Evolutionary conservation across 2,797 vertebrate species (phyloP).

Genomic region (Sebastes miniatus): DNA sequence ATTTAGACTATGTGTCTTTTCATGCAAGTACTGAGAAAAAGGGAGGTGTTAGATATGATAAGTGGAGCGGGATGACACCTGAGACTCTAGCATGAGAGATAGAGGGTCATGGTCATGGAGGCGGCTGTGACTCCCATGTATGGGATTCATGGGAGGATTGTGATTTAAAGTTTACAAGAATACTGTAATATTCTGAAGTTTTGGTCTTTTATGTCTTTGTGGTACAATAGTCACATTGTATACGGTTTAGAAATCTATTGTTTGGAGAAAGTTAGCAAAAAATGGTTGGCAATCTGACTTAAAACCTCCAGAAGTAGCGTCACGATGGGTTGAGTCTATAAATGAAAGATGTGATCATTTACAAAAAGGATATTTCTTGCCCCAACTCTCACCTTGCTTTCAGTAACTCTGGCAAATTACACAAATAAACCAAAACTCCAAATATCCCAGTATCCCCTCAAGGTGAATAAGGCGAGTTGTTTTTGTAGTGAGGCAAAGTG

Average conservation of each 20-base stretch:
- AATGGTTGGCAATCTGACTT: not conserved
- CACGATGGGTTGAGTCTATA: not conserved
- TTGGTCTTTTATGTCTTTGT: slow-evolving; percentile 55
- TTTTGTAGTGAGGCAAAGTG: slow-evolving; percentile 61
- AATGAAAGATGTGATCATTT: not conserved
- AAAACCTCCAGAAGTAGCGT: slow-evolving; percentile 5
- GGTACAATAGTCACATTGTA: not conserved
- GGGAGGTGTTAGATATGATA: slow-evolving; percentile 52
- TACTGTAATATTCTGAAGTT: slow-evolving; percentile 69
- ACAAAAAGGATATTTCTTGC: not conserved
- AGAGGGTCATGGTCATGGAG: slow-evolving; percentile 68
- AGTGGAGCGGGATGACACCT: slow-evolving; percentile 17
- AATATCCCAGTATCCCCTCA: slow-evolving; percentile 66
- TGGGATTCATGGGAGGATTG: slow-evolving; percentile 57
- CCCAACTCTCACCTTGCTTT: not conserved
- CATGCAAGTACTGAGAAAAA: slow-evolving; percentile 58
- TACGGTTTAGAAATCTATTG: not conserved
- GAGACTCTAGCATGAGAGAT: slow-evolving; percentile 24
- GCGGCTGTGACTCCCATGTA: slow-evolving; percentile 67
- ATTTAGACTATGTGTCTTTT: slow-evolving; percentile 1
- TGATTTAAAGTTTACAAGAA: slow-evolving; percentile 52
- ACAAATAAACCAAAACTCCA: slow-evolving; percentile 68
- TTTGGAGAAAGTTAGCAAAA: not conserved
- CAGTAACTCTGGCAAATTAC: slow-evolving; percentile 11
- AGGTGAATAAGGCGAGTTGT: slow-evolving; percentile 56